These are phyloP conservation scores for Ispidina lecontei DNA, from an alignment of 2,797 vertebrate genomes.

Conservation along the genomic window DNA sequence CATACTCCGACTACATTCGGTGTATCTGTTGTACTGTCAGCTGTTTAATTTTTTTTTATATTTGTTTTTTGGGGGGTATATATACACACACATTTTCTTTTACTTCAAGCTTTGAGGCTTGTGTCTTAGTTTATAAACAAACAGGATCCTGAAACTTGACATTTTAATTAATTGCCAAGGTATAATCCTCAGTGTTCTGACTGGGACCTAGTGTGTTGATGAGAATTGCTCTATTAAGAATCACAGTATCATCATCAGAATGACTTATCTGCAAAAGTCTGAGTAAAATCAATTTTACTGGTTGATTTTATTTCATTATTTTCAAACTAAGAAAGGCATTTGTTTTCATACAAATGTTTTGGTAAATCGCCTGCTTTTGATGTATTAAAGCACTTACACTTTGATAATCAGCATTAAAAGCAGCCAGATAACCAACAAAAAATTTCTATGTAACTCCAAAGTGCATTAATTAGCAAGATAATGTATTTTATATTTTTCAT, in stretches of 20 bases:
- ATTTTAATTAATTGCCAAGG: background rate
- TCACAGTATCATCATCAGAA: background rate
- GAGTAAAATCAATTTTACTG: background rate
- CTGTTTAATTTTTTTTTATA: background rate
- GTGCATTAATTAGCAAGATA: background rate
- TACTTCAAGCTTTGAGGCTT: background rate
- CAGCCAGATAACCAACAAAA: background rate
- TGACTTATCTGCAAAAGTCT: background rate
- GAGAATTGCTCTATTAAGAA: background rate
- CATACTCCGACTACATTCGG: background rate
- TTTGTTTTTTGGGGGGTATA: background rate
- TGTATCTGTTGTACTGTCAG: constrained; percentile 16
- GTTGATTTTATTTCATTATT: constrained; percentile 13
- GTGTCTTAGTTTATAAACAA: constrained; percentile 45
- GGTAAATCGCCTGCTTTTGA: background rate
- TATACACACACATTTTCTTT: background rate
- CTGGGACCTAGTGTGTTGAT: background rate
- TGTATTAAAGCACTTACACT: background rate
- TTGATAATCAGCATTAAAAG: background rate
- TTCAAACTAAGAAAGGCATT: background rate
- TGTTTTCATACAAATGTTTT: background rate
- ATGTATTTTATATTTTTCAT: background rate
- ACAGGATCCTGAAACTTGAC: background rate
- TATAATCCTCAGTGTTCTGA: background rate
- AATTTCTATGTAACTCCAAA: background rate